Evolutionary conservation across 2,888 invertebrate genomes (phyloP).

Genomic region (Hirtodrosophila cameraria): DNA sequence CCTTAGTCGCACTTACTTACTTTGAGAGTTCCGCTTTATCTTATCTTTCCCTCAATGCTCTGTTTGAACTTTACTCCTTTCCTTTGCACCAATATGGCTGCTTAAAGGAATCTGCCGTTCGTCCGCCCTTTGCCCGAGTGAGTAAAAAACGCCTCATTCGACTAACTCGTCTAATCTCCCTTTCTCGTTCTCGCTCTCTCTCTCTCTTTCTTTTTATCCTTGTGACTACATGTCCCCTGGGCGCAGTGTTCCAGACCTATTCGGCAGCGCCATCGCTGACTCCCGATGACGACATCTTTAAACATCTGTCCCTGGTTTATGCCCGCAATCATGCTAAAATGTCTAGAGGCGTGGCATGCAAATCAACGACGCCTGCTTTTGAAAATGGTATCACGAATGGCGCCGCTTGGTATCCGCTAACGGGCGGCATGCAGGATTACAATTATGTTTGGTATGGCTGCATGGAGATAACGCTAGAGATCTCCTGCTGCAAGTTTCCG

Average conservation of each 20-base stretch:
- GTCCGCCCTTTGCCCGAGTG: constrained; percentile 90
- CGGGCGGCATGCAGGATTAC: constrained; percentile 90
- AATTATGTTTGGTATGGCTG: constrained; percentile 97
- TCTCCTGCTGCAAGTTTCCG: constrained; percentile 97
- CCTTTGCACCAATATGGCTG: constrained; percentile 83
- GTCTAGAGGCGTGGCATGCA: constrained; percentile 93
- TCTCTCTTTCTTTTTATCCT: constrained; percentile 3
- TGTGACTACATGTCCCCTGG: constrained; percentile 86
- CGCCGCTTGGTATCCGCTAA: constrained; percentile 96
- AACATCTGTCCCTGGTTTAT: constrained; percentile 92
- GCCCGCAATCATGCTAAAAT: constrained; percentile 95
- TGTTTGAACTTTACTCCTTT: constrained; percentile 61
- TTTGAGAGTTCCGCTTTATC: constrained; percentile 69
- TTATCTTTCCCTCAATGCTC: constrained; percentile 59
- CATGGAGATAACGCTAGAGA: constrained; percentile 97
- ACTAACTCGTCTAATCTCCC: constrained; percentile 20
- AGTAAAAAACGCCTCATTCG: constrained; percentile 77
- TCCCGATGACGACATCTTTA: constrained; percentile 96
- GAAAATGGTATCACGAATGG: constrained; percentile 97
- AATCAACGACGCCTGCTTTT: constrained; percentile 90
- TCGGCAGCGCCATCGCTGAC: constrained; percentile 92
- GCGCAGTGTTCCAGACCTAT: constrained; percentile 94
- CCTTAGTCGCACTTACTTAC: background rate
- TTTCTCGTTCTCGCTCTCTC: background rate
- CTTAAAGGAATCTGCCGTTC: constrained; percentile 90